phyloP scores from a whole-genome alignment of 2,113 vertebrate genomes.

The Fregetta grallaria region DNA sequence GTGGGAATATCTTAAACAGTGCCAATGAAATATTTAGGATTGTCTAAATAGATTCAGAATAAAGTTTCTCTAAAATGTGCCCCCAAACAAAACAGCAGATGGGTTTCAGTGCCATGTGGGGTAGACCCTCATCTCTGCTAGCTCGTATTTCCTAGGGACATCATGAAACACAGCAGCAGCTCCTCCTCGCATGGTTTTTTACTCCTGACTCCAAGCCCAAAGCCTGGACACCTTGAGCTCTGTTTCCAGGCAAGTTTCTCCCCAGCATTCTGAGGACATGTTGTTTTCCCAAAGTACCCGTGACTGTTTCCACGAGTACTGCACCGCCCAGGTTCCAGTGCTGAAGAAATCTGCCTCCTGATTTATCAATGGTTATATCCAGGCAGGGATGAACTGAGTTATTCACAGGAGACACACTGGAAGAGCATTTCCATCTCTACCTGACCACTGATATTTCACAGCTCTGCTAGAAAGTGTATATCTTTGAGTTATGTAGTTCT shows the following conservation, averaged over 20 bases:
- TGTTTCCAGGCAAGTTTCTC: background rate
- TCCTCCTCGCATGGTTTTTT: background rate
- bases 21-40: conserved; percentile 52
- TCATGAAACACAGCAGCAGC: background rate
- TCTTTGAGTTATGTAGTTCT: fast-evolving
- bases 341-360: background rate
- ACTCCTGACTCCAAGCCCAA: background rate
- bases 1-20: conserved; percentile 6
- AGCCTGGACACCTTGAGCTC: background rate
- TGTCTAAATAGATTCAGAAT: conserved; percentile 29
- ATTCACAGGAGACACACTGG: background rate
- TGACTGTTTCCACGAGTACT: background rate
- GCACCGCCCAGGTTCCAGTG: fast-evolving
- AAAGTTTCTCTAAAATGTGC: conserved; percentile 4
- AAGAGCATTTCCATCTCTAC: background rate
- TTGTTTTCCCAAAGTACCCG: background rate
- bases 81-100: conserved; percentile 29
- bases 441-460: background rate
- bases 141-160: background rate
- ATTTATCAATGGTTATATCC: background rate
- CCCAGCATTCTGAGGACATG: background rate
- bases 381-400: background rate
- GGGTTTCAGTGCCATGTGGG: background rate
- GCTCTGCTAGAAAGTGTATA: background rate
- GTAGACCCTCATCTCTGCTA: background rate